A percentile compares a stretch with the other conserved stretches of the same genome.
These are phyloP conservation scores for Characodon lateralis DNA, from an alignment of 2,797 vertebrate species.

Conservation along the genomic window DNA sequence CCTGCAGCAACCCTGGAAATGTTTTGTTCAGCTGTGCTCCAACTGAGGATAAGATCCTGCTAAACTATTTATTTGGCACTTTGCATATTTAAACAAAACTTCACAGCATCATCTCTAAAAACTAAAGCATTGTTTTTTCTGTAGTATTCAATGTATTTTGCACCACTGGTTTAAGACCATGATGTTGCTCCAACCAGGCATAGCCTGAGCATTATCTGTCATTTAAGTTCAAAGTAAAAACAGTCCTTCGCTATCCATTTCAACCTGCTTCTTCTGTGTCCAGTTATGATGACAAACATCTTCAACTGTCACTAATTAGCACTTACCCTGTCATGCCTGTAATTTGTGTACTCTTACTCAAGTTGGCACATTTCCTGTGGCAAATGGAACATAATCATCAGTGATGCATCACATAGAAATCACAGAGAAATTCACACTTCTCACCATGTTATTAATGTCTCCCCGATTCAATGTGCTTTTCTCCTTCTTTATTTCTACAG, in stretches of 20 bases:
- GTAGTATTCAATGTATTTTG: not conserved
- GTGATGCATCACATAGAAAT: not conserved
- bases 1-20: no score
- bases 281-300: slow-evolving; percentile 6
- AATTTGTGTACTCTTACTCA: not conserved
- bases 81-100: no score
- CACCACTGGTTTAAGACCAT: not conserved
- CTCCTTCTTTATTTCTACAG: not conserved
- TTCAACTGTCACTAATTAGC: slow-evolving; percentile 2
- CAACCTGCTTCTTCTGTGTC: not conserved
- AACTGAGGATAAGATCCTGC: no score
- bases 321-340: slow-evolving; percentile 2
- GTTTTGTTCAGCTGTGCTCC: not conserved
- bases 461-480: not conserved
- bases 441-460: not conserved
- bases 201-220: not conserved
- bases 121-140: no score
- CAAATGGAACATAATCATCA: not conserved
- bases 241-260: not conserved
- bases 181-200: not conserved
- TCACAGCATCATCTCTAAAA: not conserved
- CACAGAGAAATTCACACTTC: not conserved
- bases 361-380: slow-evolving; percentile 8
- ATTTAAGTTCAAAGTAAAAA: not conserved
- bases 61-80: no score